These are phyloP conservation scores for Meloidogyne floridensis DNA, from an alignment of 1,140 invertebrate genomes.

Conservation along the genomic window DNA sequence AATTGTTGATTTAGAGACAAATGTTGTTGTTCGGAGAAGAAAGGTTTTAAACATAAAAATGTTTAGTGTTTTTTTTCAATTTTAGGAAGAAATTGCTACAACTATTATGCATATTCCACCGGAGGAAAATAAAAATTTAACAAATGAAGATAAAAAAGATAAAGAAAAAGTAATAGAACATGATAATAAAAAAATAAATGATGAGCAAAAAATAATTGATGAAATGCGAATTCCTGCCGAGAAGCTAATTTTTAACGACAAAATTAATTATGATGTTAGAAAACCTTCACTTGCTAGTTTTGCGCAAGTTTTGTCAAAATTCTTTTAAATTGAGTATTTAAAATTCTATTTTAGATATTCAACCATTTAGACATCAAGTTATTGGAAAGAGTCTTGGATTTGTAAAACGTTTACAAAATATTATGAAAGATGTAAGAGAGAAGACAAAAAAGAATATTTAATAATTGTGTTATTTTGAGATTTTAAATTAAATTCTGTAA, in stretches of 20 bases:
- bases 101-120: not conserved
- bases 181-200: not conserved
- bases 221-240: not conserved
- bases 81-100: not conserved
- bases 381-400: not conserved
- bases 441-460: not conserved
- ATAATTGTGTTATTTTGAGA: slow-evolving; percentile 1
- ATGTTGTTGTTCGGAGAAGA: slow-evolving; percentile 2
- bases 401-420: not conserved
- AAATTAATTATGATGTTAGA: slow-evolving; percentile 5
- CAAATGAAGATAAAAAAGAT: not conserved
- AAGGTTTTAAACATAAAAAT: not conserved
- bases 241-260: not conserved
- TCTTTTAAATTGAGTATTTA: not conserved
- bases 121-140: not conserved
- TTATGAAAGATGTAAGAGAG: not conserved
- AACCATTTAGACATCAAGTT: slow-evolving; percentile 3
- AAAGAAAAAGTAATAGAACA: not conserved
- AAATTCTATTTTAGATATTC: not conserved
- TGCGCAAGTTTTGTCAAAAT: slow-evolving; percentile 8
- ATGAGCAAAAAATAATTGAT: not conserved
- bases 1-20: not conserved
- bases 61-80: no score
- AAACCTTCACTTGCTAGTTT: slow-evolving; percentile 15
- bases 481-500: not conserved